Conservation (phyloP, 1,140 invertebrate species). For the Cyphomyrmex costatus region DNA sequence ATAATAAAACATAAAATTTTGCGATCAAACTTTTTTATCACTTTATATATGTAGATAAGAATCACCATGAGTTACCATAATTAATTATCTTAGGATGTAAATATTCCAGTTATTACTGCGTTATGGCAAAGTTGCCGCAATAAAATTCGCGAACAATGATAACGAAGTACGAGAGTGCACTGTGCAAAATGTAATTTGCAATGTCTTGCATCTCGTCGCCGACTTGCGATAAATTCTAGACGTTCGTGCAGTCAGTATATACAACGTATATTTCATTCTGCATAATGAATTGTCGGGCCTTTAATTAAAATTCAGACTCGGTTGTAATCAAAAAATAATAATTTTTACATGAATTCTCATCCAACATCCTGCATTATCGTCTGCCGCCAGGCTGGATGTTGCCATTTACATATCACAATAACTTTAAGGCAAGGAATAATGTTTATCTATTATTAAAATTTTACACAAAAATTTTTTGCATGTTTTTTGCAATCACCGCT, state of each 20-base stretch:
- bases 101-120: neutral
- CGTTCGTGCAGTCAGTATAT: conserved; percentile 66
- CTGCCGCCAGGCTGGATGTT: conserved; percentile 44
- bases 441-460: conserved; percentile 5
- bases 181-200: conserved; percentile 55
- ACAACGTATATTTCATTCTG: conserved; percentile 74
- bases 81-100: conserved; percentile 13
- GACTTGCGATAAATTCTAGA: conserved; percentile 69
- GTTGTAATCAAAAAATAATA: conserved; percentile 70
- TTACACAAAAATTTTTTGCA: neutral
- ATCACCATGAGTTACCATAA: neutral
- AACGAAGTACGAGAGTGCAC: conserved; percentile 23
- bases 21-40: no score
- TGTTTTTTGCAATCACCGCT: no score
- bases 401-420: conserved; percentile 62
- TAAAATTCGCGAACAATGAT: conserved; percentile 32
- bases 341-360: conserved; percentile 60
- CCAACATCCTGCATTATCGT: conserved; percentile 62
- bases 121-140: neutral
- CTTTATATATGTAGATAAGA: neutral
- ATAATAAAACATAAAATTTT: neutral
- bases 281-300: conserved; percentile 70
- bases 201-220: conserved; percentile 45
- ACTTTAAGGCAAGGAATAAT: conserved; percentile 38
- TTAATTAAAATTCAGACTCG: conserved; percentile 74